Evolutionary conservation across 2,797 vertebrate genomes (phyloP), one percentile per base, ranked within the genome.

Genomic region (Vespertilio murinus): DNA sequence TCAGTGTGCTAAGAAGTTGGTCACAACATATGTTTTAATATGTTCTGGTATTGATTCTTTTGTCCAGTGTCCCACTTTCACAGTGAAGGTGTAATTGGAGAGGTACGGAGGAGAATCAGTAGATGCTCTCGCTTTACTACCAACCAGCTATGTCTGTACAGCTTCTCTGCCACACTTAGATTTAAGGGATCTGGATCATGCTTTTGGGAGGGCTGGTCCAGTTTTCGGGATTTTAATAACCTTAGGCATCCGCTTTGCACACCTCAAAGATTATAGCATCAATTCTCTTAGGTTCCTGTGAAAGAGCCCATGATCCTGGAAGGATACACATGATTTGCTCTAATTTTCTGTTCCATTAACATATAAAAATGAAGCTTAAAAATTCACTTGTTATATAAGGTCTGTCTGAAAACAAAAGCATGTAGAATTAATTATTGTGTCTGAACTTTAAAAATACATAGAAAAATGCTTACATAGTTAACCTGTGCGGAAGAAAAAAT

Each of bases 91-190:
- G 96, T 89, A 97, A 97, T 97, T 96, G 96, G 96, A 97, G 84
- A 96, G 84, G 86, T 86, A 95, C 42, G 94, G 94, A 96, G 47
- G 67, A 96, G 98, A 98, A 98, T 98, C 98, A 97, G 98, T 97
- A 97, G 61, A 91, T 71, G 94, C 71, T 95, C 97, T 96, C 96
- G 97, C 97, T 96, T 95, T 88, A 96, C 90, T 93, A 96, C 84
- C 65, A 97, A 79, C 25, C 59, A 74, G 35, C 84, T 89, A 85
- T 10, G 40, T 38, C 90, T 56, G 67, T 90, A 65, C 11, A 78
- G 84, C 33, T 86, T 90, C 71, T 92, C 78, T 11, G 78, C 90
- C 52, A 88, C 3, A 6, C 14, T 94, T 52, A 82, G 54, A 56
- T 83, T 85, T 71, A 78, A 95, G 47, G 56, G 56, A 83, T 2